Percentiles rank a stretch among this genome's conserved stretches.
Evolutionary conservation across 1,140 invertebrate genomes (phyloP).

Genomic region (Brachionus koreanus): DNA sequence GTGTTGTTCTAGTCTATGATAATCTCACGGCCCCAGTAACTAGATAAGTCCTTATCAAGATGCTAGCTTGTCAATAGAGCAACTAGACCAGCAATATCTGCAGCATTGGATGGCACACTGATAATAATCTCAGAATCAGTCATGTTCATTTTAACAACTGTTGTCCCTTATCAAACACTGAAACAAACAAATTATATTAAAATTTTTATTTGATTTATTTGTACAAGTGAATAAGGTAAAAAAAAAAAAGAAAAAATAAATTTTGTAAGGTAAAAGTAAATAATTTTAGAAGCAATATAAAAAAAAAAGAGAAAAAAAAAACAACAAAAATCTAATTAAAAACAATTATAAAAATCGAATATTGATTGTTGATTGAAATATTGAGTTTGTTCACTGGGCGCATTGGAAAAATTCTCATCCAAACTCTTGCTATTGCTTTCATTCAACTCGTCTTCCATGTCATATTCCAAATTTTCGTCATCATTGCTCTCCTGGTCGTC

Average conservation of each 20-base stretch:
- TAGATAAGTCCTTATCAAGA: neutral
- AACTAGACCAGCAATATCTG: neutral
- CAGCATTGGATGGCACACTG: neutral
- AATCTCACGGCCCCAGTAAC: neutral
- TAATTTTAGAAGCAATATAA: constrained; percentile 4
- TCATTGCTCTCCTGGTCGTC: neutral
- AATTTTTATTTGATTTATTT: neutral
- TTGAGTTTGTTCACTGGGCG: neutral
- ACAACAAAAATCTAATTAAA: constrained; percentile 15
- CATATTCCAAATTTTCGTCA: constrained; percentile 27
- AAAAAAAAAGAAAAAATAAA: neutral
- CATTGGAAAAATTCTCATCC: constrained; percentile 21
- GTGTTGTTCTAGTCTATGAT: neutral
- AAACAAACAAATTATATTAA: neutral
- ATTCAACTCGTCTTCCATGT: constrained; percentile 6
- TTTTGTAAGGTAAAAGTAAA: neutral
- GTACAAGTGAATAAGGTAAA: constrained; percentile 17
- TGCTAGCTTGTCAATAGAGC: neutral
- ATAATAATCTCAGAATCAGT: neutral
- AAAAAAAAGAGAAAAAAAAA: too few species aligned
- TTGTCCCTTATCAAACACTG: neutral
- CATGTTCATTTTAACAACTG: neutral
- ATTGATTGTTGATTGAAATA: constrained; percentile 18
- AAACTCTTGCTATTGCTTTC: constrained; percentile 7
- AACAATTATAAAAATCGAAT: constrained; percentile 37